These are phyloP conservation scores for Seriola dumerili DNA, from an alignment of 2,113 vertebrate genomes.

Conservation along the genomic window DNA sequence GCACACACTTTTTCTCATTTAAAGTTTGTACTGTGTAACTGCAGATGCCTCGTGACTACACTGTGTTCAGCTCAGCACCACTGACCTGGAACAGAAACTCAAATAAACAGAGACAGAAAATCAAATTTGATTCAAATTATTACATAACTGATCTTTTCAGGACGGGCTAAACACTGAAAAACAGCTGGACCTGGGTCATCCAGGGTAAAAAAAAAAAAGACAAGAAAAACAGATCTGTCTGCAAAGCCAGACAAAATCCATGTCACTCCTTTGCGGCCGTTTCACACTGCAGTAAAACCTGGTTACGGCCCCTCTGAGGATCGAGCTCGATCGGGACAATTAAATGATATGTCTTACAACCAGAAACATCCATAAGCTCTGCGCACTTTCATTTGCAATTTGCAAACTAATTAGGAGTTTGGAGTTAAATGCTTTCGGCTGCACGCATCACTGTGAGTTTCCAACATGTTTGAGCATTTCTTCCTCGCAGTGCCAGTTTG, in stretches of 20 bases:
- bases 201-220: background rate
- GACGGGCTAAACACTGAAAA: constrained; percentile 2
- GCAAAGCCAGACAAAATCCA: constrained; percentile 1
- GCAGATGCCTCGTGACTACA: constrained; percentile 21
- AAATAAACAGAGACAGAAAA: constrained; percentile 25
- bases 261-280: background rate
- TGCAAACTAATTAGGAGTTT: constrained; percentile 57
- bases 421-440: constrained; percentile 19
- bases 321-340: constrained; percentile 20
- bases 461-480: background rate
- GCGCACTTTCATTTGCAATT: constrained; percentile 30
- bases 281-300: constrained; percentile 37
- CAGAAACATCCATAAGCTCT: constrained; percentile 34
- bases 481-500: constrained; percentile 6
- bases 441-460: background rate
- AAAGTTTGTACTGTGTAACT: constrained; percentile 11
- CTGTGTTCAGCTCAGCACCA: constrained; percentile 16
- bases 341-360: constrained; percentile 35
- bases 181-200: constrained; percentile 8
- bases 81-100: constrained; percentile 19
- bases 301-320: constrained; percentile 26
- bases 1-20: background rate
- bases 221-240: background rate
- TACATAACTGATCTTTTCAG: constrained; percentile 23
- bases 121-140: constrained; percentile 21